phyloP scores from a whole-genome alignment of 2,888 invertebrate species.

The Pocota personata region DNA sequence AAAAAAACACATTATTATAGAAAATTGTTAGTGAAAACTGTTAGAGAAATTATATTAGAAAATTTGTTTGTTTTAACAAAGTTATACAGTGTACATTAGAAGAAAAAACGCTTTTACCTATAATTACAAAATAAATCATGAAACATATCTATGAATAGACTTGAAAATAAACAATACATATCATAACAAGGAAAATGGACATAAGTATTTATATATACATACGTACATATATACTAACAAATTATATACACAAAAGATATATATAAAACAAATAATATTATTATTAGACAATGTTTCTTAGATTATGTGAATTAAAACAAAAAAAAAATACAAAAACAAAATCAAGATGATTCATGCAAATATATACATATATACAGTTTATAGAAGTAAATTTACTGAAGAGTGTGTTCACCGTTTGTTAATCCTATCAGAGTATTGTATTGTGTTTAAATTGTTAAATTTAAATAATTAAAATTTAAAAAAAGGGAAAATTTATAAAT shows the following conservation, averaged over 20 bases:
- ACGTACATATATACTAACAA: conserved; percentile 13
- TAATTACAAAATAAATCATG: conserved; percentile 10
- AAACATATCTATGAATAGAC: conserved; percentile 78
- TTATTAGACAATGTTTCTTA: conserved; percentile 21
- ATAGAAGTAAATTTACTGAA: conserved; percentile 39
- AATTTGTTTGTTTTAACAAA: conserved; percentile 23
- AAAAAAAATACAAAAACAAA: conserved; percentile 13
- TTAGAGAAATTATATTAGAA: conserved; percentile 23
- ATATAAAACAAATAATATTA: not conserved
- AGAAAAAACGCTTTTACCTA: conserved; percentile 17
- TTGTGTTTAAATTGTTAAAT: conserved; percentile 42
- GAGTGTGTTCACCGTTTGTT: conserved; percentile 69
- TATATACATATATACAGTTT: not conserved
- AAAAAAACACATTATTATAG: conserved; percentile 22
- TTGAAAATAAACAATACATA: conserved; percentile 80
- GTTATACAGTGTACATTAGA: conserved; percentile 19
- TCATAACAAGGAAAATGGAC: conserved; percentile 73
- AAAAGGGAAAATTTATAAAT: not conserved
- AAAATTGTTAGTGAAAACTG: conserved; percentile 13
- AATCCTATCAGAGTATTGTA: conserved; percentile 44
- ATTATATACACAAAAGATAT: conserved; percentile 19
- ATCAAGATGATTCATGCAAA: conserved; percentile 21
- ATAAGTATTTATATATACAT: conserved; percentile 65
- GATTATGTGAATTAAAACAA: conserved; percentile 10
- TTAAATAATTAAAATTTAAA: not conserved